A percentile compares a stretch with the other conserved stretches of the same genome.
phyloP scores from a whole-genome alignment of 2,888 invertebrate species.

The Dioctria linearis region DNA sequence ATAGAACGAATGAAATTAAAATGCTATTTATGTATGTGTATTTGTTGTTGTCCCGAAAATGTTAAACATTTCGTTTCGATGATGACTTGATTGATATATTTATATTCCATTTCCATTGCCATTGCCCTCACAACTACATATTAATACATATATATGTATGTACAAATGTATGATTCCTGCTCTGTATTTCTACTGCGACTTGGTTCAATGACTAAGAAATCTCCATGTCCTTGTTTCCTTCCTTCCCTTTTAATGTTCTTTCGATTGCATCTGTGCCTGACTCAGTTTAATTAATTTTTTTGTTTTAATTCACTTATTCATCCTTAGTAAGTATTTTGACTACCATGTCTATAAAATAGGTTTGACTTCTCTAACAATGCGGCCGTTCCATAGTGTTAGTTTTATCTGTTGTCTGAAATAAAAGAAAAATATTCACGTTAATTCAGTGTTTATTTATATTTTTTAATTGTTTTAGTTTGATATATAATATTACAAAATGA shows the following conservation, averaged over 20 bases:
- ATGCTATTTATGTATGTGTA: background rate
- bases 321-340: slow-evolving; percentile 33
- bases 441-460: background rate
- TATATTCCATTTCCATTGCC: slow-evolving; percentile 23
- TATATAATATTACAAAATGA: background rate
- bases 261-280: slow-evolving; percentile 59
- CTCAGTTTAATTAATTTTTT: slow-evolving; percentile 33
- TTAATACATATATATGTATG: background rate
- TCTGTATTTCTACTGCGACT: slow-evolving; percentile 16
- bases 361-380: slow-evolving; percentile 35
- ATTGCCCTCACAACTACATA: slow-evolving; percentile 41
- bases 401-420: slow-evolving; percentile 56
- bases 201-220: slow-evolving; percentile 41
- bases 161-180: background rate
- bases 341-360: slow-evolving; percentile 14
- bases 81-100: slow-evolving; percentile 12
- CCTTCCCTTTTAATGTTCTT: background rate
- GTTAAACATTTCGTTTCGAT: slow-evolving; percentile 47
- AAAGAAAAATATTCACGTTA: slow-evolving; percentile 22
- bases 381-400: slow-evolving; percentile 32
- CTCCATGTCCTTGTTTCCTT: slow-evolving; percentile 26
- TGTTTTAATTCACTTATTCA: slow-evolving; percentile 44
- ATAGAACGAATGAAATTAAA: slow-evolving; percentile 32
- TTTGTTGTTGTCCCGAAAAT: slow-evolving; percentile 23
- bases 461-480: background rate